These are phyloP conservation scores for Anoncus sp. DNA, from an alignment of 2,888 invertebrate genomes.

Conservation along the genomic window DNA sequence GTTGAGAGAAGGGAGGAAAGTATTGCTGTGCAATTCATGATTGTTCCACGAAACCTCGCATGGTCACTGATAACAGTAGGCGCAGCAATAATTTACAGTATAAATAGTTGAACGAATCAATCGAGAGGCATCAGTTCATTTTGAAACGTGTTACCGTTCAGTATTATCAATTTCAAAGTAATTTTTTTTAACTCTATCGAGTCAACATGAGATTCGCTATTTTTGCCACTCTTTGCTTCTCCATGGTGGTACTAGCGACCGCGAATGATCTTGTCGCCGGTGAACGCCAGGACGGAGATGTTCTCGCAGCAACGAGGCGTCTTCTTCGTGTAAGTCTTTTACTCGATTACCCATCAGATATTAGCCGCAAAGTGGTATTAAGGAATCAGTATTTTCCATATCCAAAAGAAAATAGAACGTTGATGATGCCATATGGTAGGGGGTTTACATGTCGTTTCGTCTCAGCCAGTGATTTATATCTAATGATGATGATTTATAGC, in stretches of 20 bases:
- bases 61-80: constrained; percentile 27
- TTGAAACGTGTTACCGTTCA: constrained; percentile 18
- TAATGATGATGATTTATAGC: constrained; percentile 15
- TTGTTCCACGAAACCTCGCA: constrained; percentile 37
- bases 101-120: constrained; percentile 56
- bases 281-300: constrained; percentile 63
- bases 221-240: constrained; percentile 65
- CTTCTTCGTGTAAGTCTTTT: constrained; percentile 68
- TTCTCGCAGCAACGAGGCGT: constrained; percentile 53
- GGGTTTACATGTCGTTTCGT: constrained; percentile 13
- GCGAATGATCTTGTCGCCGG: constrained; percentile 68
- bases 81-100: constrained; percentile 35
- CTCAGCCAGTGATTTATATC: neutral
- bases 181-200: constrained; percentile 23
- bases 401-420: constrained; percentile 16
- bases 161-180: constrained; percentile 11
- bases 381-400: neutral
- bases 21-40: constrained; percentile 16
- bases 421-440: neutral
- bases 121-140: constrained; percentile 51
- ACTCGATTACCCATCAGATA: neutral
- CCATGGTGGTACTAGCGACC: constrained; percentile 58
- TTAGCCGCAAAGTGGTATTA: neutral
- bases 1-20: constrained; percentile 24
- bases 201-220: constrained; percentile 63